Base-by-base conservation (phyloP, 2,888 invertebrate genomes). In the Rhagonycha fulva region DNA sequence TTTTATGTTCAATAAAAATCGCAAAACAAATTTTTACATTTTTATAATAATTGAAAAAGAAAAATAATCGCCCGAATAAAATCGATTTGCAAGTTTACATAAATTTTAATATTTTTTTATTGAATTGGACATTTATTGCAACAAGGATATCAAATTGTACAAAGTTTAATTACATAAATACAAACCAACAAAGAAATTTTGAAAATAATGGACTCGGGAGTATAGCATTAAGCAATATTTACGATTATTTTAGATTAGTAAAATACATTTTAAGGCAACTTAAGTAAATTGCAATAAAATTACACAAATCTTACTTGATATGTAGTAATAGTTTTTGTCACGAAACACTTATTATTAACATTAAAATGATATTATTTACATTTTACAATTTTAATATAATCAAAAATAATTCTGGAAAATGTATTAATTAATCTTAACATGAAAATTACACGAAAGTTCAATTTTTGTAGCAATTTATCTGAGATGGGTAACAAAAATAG, bases 231-330 rank as follows among this genome's bases (percentile, higher is more conserved):
- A 83, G 75, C 77, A 73, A 83, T 83, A 85, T 84, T 85, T 85
- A 84, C 81, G 84, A 78, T 82, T 82, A 83, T 81, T 82, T 82
- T 81, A 80, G 71, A 75, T 79, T 80, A 84, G 81, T 82, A 83
- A 82, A 82, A 83, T 78, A 80, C 81, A 80, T 79, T 82, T 80
- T 79, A 76, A 78, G 77, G 76, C 78, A 76, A 79, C 78, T 79
- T 83, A 83, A 84, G 83, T 84, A 82, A 82, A 84, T 83, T 83
- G 80, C 82, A 82, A 80, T 82, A 80, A 80, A 83, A 82, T 84
- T 83, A 82, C 79, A 80, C 79, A 73, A 76, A 77, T 82, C 77
- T 76, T 79, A 70, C 47, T 47, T 76, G 68, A 75, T n/a, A 24
- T 66, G 12, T 72, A 79, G 69, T 83, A 82, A 84, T 82, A 83